Base-by-base conservation (phyloP, 2,888 invertebrate species). In the Phorcus lineatus region DNA sequence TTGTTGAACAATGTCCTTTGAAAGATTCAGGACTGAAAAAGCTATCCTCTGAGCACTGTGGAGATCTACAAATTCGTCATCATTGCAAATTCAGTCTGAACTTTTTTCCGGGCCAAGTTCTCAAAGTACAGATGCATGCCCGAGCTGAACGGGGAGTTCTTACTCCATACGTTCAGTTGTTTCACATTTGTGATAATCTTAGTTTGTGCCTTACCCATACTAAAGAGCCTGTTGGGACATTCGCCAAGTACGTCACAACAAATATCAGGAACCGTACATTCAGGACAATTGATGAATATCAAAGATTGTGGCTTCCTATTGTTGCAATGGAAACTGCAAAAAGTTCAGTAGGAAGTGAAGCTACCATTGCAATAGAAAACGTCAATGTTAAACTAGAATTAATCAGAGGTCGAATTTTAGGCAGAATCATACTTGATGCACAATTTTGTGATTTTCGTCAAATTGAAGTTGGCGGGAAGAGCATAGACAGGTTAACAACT, bases 191-290 rank as follows among this genome's bases (percentile, higher is more conserved):
- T 17, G 74, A 75, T 19, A 87, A 84, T 52, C 76, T 85, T 2
- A 86, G 84, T 55, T 79, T 83, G 24, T 88, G 88, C 55, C 80
- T 87, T 31, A 83, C 82, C 19, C 88, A 88, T 74, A 80, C 80
- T 11, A 81, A 83, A n/a, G 84, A 88, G 70, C 88, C 88, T 40
- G 84, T 87, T 9, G 47, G 52, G 31, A 74, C 52, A 17, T 74
- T 74, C 16, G 52, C 47, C 24, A 52, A 74, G 52, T 74, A 74
- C 28, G 74, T 52, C 47, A 74, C 16, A 3, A n/a, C 9, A n/a
- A 24, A 19, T 52, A 24, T 74, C 24, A 11, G 62, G 22, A 52
- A 74, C 24, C 47, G 22, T 4, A 11, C 4, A 16, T 74, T 52
- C 22, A 22, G 6, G 9, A 11, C 16, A 36, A 74, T 74, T 74